Base-by-base conservation (phyloP, 2,888 invertebrate species). In the Gerris lacustris region DNA sequence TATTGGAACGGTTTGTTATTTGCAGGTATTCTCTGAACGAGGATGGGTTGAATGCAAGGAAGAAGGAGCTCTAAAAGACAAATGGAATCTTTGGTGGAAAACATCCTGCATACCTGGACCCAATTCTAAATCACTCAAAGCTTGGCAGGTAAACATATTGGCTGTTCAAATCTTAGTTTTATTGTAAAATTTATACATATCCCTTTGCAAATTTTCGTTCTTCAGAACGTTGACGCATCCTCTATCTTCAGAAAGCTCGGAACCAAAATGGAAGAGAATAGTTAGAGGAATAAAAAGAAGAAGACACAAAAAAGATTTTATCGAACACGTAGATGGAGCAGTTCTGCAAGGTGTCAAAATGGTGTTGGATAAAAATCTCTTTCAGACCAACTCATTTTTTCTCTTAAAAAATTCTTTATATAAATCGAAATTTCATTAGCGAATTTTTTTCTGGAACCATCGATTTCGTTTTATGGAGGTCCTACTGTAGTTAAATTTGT, bases 11-110 rank as follows among this genome's bases (percentile, higher is more conserved):
- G 31, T 31, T 31, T 31, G 31, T 4, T 31, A 31, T 31, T 31
- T 31, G 31, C 71, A 83, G 80, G 83, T 83, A 44, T 83, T 82
- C 74, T 75, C 80, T 72, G 83, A 84, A 80, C 84, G 91, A 9
- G 92, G 92, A 0, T 92, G 92, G 92, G 83, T 87, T 66, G 88
- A 91, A 78, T 91, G 87, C 80, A 83, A 83, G 63, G 87, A 89
- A 72, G 85, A 85, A 44, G 80, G 81, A 2, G 79, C 80, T 64
- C 77, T 81, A 66, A 81, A 80, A 74, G 88, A 88, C 74, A 85
- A 86, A 72, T 93, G 92, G 92, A 92, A 92, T 78, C 83, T 92
- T 5, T 92, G 92, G 92, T 93, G 92, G 92, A 83, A 88, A 76
- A 87, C 88, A 5, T 86, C 88, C 17, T 87, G 90, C n/a, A 90